These are phyloP conservation scores for Prionace glauca DNA, from an alignment of 2,797 vertebrate genomes.

Conservation along the genomic window DNA sequence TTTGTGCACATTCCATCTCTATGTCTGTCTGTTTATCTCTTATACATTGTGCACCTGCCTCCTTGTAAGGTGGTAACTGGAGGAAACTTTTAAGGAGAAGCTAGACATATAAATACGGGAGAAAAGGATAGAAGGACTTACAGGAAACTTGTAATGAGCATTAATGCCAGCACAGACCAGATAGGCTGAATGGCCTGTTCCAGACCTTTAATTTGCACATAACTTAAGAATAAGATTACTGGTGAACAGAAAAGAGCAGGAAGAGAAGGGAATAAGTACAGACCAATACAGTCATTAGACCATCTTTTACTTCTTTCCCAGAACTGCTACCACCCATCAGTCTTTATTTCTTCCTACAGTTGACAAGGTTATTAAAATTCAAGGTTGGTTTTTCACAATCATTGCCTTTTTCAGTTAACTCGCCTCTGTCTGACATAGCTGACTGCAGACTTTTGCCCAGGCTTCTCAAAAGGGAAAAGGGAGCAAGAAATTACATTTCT, in stretches of 20 bases:
- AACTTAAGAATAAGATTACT: background rate
- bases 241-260: background rate
- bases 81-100: background rate
- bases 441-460: background rate
- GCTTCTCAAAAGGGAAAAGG: background rate
- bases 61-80: background rate
- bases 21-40: background rate
- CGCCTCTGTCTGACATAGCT: background rate
- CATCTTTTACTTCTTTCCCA: background rate
- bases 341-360: background rate
- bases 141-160: background rate
- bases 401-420: background rate
- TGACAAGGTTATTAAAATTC: background rate
- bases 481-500: too few relatives aligned
- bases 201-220: background rate
- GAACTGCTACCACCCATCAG: background rate
- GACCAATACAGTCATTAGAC: background rate
- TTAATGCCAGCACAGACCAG: background rate
- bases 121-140: background rate
- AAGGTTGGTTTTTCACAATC: background rate
- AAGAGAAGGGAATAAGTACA: background rate
- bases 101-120: background rate
- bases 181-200: background rate
- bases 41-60: background rate
- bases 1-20: background rate